A percentile compares a stretch with the other conserved stretches of the same genome.
These are phyloP conservation scores for Deilephila elpenor DNA, from an alignment of 2,888 invertebrate species.

Conservation along the genomic window DNA sequence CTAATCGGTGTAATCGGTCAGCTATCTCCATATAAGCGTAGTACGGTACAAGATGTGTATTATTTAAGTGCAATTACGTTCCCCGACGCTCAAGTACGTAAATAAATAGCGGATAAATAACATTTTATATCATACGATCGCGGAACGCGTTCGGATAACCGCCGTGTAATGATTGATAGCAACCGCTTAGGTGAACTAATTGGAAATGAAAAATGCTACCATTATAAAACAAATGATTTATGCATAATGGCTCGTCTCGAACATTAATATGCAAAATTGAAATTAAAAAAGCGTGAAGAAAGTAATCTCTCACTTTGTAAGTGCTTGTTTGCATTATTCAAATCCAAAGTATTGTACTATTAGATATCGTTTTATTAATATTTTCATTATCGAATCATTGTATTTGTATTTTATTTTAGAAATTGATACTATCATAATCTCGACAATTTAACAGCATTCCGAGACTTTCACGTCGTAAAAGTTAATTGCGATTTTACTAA, in stretches of 20 bases:
- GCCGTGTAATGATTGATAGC: slow-evolving; percentile 39
- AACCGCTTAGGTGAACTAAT: slow-evolving; percentile 36
- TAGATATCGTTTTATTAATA: slow-evolving; percentile 3
- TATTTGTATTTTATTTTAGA: not conserved
- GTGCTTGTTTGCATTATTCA: slow-evolving; percentile 27
- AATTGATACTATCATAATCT: not conserved
- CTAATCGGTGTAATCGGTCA: slow-evolving; percentile 44
- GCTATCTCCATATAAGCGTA: slow-evolving; percentile 51
- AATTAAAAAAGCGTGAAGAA: slow-evolving; percentile 29
- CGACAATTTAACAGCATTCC: not conserved
- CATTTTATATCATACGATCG: slow-evolving; percentile 28
- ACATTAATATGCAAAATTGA: slow-evolving; percentile 29
- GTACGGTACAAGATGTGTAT: slow-evolving; percentile 42
- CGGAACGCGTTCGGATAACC: slow-evolving; percentile 27
- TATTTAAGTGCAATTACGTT: slow-evolving; percentile 51
- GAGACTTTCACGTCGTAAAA: slow-evolving; percentile 18
- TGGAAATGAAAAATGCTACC: slow-evolving; percentile 32
- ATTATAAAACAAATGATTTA: slow-evolving; percentile 29
- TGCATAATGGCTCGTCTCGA: slow-evolving; percentile 25
- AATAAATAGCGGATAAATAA: slow-evolving; percentile 35
- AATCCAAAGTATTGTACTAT: slow-evolving; percentile 2
- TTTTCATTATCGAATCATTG: not conserved
- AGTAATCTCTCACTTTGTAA: slow-evolving; percentile 28
- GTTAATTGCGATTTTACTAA: slow-evolving; percentile 1
- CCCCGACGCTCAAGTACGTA: slow-evolving; percentile 30